Evolutionary conservation across 2,888 invertebrate genomes (phyloP).

Genomic region (Drosophila longiperda): DNA sequence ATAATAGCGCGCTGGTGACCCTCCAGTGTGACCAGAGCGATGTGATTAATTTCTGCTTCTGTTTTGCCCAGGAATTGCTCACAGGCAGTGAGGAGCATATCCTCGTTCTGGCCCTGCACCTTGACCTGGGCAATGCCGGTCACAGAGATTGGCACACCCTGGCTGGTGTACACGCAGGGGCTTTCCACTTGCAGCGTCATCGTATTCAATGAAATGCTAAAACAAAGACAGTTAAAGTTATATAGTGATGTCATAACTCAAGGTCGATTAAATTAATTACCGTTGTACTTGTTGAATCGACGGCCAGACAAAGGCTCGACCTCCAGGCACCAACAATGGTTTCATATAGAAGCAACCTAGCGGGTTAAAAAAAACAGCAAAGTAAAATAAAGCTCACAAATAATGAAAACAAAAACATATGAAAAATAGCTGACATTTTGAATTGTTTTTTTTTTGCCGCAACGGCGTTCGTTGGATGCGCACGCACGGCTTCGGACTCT

Average conservation of each 20-base stretch:
- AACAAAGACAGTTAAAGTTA: not conserved
- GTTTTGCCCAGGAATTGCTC: constrained; percentile 96
- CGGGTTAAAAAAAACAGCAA: not conserved
- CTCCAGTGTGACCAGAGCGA: constrained; percentile 95
- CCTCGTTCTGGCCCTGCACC: constrained; percentile 90
- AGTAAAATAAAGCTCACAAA: constrained; percentile 42
- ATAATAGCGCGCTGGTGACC: constrained; percentile 98
- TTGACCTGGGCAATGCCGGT: constrained; percentile 98
- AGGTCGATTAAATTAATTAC: constrained; percentile 83
- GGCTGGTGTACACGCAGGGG: constrained; percentile 97
- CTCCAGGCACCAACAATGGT: constrained; percentile 97
- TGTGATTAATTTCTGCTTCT: constrained; percentile 94
- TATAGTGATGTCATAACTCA: constrained; percentile 26
- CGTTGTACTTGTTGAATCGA: constrained; percentile 93
- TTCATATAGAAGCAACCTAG: constrained; percentile 97
- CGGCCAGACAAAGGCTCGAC: constrained; percentile 99
- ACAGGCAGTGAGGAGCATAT: constrained; percentile 92
- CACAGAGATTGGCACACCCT: constrained; percentile 98
- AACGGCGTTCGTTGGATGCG: constrained; percentile 61
- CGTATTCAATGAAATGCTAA: constrained; percentile 96
- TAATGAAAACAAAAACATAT: constrained; percentile 22
- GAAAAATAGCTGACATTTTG: not conserved
- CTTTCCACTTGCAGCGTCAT: constrained; percentile 99
- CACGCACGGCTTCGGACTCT: constrained; percentile 56
- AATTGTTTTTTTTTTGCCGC: constrained; percentile 14